Evolutionary conservation across 2,113 vertebrate species (phyloP), one percentile per base, ranked within the genome.

Genomic region (Ancistrus triradiatus): DNA sequence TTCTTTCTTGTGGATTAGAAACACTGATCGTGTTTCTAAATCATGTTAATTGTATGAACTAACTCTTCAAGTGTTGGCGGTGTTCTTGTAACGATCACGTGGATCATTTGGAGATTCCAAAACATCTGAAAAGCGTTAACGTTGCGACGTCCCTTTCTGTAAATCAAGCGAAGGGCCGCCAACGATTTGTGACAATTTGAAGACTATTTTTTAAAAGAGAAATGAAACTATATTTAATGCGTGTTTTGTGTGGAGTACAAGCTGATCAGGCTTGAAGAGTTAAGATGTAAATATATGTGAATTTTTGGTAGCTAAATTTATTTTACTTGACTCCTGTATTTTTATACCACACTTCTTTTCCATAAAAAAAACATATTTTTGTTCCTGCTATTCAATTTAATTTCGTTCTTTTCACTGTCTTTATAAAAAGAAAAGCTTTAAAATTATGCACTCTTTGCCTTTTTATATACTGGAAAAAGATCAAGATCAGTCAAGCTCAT

Each of bases 271-370:
- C 90, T 91, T 83, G 88, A 92, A 91, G 90, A 92, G 90, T 92
- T 92, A 88, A 91, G 76, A 72, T 79, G 82, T 84, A 87, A 31
- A 86, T 81, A 91, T 90, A 90, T 93, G 89, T 93, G 89, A 91
- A 91, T 83, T 91, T 68, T 91, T 90, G 88, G 88, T 92, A 92
- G 89, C 79, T 91, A 84, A 85, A 80, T 87, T 85, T 89, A 83
- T 89, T 87, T 86, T 90, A 89, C 87, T 90, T 92, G 85, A 89
- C 80, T 81, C 79, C 68, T 78, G 80, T 79, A 70, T 72, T 78
- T 78, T 78, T 78, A 77, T 75, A 73, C 71, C 43, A 74, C 51
- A 66, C 42, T 59, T 59, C 67, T 72, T 57, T 77, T 77, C 72
- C 77, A 70, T 73, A 68, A 76, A 76, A 59, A 25, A 76, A 59